Percentiles rank a stretch among this genome's conserved stretches.
These are phyloP conservation scores for Babyrousa celebensis DNA, from an alignment of 2,797 vertebrate genomes.

Conservation along the genomic window DNA sequence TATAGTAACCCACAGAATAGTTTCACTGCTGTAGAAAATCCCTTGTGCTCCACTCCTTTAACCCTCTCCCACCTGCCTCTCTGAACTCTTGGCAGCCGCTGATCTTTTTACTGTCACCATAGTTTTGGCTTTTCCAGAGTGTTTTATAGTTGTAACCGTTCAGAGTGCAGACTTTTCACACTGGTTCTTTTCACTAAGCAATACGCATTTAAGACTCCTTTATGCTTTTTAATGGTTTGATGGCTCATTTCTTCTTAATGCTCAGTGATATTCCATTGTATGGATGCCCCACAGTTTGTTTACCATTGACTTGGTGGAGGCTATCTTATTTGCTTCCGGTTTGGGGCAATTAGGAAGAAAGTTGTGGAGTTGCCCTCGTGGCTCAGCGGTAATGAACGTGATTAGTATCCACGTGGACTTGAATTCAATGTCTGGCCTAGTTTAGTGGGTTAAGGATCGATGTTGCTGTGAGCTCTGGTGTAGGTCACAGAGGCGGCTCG, in stretches of 20 bases:
- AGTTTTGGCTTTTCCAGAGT: slow-evolving; percentile 30
- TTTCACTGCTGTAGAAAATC: background rate
- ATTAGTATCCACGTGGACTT: too few species aligned
- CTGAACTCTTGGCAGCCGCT: background rate
- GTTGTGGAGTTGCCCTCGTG: too few species aligned
- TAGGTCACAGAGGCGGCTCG: too few species aligned
- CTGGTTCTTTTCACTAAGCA: slow-evolving; percentile 34
- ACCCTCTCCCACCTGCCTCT: background rate
- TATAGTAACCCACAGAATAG: background rate
- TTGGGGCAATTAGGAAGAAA: background rate
- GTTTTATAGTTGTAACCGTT: background rate
- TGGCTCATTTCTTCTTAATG: slow-evolving; percentile 54
- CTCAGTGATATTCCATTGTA: slow-evolving; percentile 32
- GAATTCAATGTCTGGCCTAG: too few species aligned
- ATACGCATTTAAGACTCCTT: background rate
- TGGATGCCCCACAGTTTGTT: background rate
- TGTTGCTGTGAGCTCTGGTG: too few species aligned
- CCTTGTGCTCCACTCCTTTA: background rate
- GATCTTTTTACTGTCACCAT: background rate
- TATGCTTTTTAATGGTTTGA: slow-evolving; percentile 20
- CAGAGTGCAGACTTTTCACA: background rate
- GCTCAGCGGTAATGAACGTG: too few species aligned
- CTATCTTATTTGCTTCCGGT: slow-evolving; percentile 31
- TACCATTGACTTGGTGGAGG: slow-evolving; percentile 21
- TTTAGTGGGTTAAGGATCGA: too few species aligned